Evolutionary conservation across 2,888 invertebrate species (phyloP), one percentile per base, ranked within the genome.

Genomic region (Mamestra brassicae): DNA sequence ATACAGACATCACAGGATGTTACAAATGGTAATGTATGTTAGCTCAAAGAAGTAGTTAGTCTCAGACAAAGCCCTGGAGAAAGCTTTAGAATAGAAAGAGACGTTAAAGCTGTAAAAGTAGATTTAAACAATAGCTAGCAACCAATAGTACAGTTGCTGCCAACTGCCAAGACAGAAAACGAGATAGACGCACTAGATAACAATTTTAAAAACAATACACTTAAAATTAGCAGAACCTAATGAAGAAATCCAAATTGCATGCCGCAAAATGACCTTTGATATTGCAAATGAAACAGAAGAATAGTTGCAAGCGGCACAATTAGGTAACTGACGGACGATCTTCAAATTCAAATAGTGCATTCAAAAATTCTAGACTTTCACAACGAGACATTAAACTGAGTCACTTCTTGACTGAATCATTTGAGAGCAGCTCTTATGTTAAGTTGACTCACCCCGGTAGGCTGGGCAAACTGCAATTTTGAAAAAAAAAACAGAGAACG

Each of bases 341-440:
- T 58, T 66, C 4, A 58, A 60, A 47, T 47, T 55, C 11, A 34
- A 54, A 4, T 17, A 55, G 26, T 45, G 34, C 50, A 71, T 57
- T 13, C 13, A 45, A 26, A 72, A 45, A 69, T 13, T 36, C n/a
- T 61, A 61, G 36, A 57, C 57, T 81, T 72, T 60, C 82, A 72
- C 50, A 58, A 55, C 36, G 57, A 36, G 66, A 67, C 47, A 38
- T 38, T 60, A 54, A 7, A 61, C 26, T 82, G 77, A 82, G 6
- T 82, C 82, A 82, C n/a, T 66, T 71, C 65, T 71, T 67, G 70
- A 54, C 72, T 85, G 82, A 81, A 61, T 82, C 85, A 82, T 61
- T 45, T 66, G 10, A 62, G 57, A 50, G 60, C 26, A 54, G 38
- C 62, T 65, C 71, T 52, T 57, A 36, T 34, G 64, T 52, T 45